phyloP scores from a whole-genome alignment of 1,140 invertebrate genomes.

The Polyergus mexicanus region DNA sequence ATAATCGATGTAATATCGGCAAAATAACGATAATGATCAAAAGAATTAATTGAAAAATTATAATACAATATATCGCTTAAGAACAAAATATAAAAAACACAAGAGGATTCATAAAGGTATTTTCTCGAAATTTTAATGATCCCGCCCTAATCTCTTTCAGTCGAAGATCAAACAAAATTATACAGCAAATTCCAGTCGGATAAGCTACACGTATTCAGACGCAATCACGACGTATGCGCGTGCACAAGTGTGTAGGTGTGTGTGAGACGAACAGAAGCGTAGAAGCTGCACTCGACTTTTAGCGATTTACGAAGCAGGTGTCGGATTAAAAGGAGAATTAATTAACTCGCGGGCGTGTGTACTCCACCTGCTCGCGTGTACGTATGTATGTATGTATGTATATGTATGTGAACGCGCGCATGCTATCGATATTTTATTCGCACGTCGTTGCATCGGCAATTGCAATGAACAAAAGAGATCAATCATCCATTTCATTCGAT shows the following conservation, averaged over 20 bases:
- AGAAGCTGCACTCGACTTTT: conserved; percentile 10
- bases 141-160: not conserved
- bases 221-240: not conserved
- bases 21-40: not conserved
- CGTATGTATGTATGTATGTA: no score
- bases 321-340: conserved; percentile 52
- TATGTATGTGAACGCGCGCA: not conserved
- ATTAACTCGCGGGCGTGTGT: conserved; percentile 40
- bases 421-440: conserved; percentile 34
- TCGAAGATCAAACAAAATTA: conserved; percentile 16
- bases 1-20: not conserved
- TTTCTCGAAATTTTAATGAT: not conserved
- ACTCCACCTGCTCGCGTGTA: not conserved
- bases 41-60: not conserved
- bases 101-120: not conserved
- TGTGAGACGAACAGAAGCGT: not conserved
- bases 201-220: not conserved
- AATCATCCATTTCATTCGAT: conserved; percentile 62
- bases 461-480: conserved; percentile 60
- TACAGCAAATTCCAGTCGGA: conserved; percentile 3
- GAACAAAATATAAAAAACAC: not conserved
- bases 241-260: not conserved
- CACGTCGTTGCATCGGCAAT: conserved; percentile 17
- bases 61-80: no score
- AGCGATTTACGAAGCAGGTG: not conserved